phyloP scores from a whole-genome alignment of 2,888 invertebrate species.

The Allacma fusca region DNA sequence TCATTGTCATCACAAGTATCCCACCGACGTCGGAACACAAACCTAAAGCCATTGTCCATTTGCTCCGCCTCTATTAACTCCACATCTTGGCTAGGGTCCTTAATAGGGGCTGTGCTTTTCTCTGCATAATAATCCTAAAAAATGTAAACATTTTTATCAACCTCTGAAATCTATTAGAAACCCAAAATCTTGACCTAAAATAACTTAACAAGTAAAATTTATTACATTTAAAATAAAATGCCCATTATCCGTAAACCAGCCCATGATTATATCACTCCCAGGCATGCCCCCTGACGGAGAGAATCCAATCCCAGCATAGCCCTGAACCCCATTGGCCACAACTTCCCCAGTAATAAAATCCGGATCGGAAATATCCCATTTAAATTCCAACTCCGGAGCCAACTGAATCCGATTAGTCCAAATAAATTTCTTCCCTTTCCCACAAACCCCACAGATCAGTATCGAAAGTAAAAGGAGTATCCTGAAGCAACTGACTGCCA shows the following conservation, averaged over 20 bases:
- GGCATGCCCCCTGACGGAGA: constrained; percentile 64
- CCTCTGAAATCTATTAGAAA: neutral
- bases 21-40: constrained; percentile 62
- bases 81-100: constrained; percentile 62
- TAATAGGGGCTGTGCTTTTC: constrained; percentile 59
- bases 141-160: neutral
- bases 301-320: constrained; percentile 64
- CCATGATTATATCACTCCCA: constrained; percentile 64
- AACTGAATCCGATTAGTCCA: constrained; percentile 14
- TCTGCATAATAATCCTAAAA: constrained; percentile 62
- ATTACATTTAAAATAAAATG: constrained; percentile 34
- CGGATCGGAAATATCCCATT: constrained; percentile 19
- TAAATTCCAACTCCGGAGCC: neutral
- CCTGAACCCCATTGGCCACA: constrained; percentile 46
- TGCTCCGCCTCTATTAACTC: constrained; percentile 61
- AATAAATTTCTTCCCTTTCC: neutral
- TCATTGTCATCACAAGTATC: constrained; percentile 63
- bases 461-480: no score
- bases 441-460: no score
- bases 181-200: neutral
- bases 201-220: neutral
- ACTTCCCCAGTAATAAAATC: constrained; percentile 8
- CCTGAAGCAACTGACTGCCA: no score
- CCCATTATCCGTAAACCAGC: constrained; percentile 62
- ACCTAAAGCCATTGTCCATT: constrained; percentile 63